Evolutionary conservation across 2,113 vertebrate genomes (phyloP).

Genomic region (Euleptes europaea): DNA sequence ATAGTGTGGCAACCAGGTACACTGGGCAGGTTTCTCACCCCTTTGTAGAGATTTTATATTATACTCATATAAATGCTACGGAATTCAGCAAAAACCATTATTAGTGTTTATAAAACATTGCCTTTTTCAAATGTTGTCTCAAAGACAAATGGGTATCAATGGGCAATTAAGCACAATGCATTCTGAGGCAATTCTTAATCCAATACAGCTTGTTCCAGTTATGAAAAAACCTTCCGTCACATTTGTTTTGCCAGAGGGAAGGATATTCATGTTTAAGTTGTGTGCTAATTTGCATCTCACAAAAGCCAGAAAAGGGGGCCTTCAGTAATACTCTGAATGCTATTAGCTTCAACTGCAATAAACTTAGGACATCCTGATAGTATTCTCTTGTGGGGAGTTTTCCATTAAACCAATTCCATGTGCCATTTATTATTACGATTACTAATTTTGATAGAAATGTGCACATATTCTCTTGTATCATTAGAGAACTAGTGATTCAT

Average conservation of each 20-base stretch:
- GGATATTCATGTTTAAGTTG: neutral
- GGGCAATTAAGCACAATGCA: neutral
- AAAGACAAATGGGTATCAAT: too few species aligned
- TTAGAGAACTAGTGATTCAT: neutral
- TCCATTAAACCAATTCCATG: neutral
- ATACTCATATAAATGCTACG: too few species aligned
- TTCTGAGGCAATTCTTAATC: neutral
- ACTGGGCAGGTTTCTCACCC: neutral
- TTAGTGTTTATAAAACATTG: too few species aligned
- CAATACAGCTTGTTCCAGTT: fast-evolving
- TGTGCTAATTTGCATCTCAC: neutral
- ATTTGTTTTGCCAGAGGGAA: neutral
- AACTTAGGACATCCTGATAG: neutral
- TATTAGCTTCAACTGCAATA: neutral
- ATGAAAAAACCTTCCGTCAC: neutral
- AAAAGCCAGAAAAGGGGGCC: neutral
- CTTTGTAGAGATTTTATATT: neutral
- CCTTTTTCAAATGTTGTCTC: too few species aligned
- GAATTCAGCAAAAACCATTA: neutral
- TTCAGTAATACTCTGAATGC: neutral
- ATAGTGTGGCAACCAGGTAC: neutral
- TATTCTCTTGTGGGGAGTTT: neutral
- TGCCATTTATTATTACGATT: neutral
- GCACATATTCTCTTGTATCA: neutral
- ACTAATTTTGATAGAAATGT: neutral